These are phyloP conservation scores for Haplochromis burtoni DNA, from an alignment of 2,113 vertebrate genomes.

Conservation along the genomic window DNA sequence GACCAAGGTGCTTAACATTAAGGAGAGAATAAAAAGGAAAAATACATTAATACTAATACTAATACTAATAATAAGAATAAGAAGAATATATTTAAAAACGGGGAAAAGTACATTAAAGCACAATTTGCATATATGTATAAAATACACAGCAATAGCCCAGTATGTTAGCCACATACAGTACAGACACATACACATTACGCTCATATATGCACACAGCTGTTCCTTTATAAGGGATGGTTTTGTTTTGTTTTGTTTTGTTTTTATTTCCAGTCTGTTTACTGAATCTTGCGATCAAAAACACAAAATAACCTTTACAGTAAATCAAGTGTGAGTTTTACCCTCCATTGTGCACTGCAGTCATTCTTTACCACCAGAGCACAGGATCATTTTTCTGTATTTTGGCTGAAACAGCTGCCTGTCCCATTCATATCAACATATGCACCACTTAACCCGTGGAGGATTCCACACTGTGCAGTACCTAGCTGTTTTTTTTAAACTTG, in stretches of 20 bases:
- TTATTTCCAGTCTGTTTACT: neutral
- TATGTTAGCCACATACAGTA: neutral
- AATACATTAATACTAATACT: neutral
- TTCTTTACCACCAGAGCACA: constrained; percentile 6
- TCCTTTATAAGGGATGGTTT: neutral
- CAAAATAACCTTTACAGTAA: neutral
- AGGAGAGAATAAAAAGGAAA: neutral
- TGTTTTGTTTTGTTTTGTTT: neutral
- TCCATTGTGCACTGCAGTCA: constrained; percentile 2
- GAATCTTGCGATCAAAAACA: constrained; percentile 2
- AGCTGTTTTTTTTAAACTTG: neutral
- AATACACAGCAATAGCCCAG: neutral
- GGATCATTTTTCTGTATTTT: neutral
- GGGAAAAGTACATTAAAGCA: neutral
- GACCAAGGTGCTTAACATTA: neutral
- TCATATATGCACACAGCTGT: neutral
- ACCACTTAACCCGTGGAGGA: neutral
- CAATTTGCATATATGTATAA: neutral
- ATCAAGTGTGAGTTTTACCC: constrained; percentile 7
- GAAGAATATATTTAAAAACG: neutral
- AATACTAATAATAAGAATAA: rapidly evolving
- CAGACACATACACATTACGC: neutral
- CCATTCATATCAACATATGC: constrained; percentile 11
- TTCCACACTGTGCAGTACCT: neutral
- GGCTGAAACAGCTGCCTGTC: constrained; percentile 19